Base-by-base conservation (phyloP, 2,888 invertebrate species). In the Brachylomia viminalis region DNA sequence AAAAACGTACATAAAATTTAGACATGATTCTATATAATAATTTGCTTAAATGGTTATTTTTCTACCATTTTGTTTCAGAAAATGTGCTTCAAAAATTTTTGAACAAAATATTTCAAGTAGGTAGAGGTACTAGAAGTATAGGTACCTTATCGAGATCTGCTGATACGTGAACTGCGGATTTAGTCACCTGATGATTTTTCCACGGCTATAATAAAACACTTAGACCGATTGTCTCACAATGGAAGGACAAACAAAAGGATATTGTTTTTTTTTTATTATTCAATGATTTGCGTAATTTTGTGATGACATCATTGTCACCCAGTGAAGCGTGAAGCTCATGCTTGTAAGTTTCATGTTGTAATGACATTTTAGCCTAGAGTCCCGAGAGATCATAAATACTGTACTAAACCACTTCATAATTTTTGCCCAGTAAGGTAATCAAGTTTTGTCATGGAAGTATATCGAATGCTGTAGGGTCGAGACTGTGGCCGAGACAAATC, bases 251-350 rank as follows among this genome's bases (percentile, higher is more conserved):
- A 88, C 83, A 87, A 86, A 83, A 83, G 86, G 86, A 81, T 84
- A 86, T 88, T 82, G 79, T 84, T 38, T 82, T 90, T 90, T 58
- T 88, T 89, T 81, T 77, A 45, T 72, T 59, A 71, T 66, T 80
- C 72, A 65, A 90, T 90, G 89, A 92, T 91, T 91, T 90, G 86
- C 87, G 83, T 89, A 86, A 86, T 83, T 71, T 84, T 87, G 88
- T 87, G 89, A 91, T 93, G 92, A 92, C 89, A 90, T 93, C 93
- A 93, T 90, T 86, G 88, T 87, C 77, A 87, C 71, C 87, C 84
- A 81, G 82, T 91, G 90, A 91, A 88, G 91, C 91, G 90, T 91
- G 90, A 91, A 88, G 78, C 79, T 80, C 79, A 79, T 86, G 88
- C 83, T 87, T 84, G 85, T n/a, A 88, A 87, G 86, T 86, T 87